Percentiles rank a stretch among this genome's conserved stretches.
phyloP scores from a whole-genome alignment of 1,140 invertebrate species.

The Notospermus geniculatus region DNA sequence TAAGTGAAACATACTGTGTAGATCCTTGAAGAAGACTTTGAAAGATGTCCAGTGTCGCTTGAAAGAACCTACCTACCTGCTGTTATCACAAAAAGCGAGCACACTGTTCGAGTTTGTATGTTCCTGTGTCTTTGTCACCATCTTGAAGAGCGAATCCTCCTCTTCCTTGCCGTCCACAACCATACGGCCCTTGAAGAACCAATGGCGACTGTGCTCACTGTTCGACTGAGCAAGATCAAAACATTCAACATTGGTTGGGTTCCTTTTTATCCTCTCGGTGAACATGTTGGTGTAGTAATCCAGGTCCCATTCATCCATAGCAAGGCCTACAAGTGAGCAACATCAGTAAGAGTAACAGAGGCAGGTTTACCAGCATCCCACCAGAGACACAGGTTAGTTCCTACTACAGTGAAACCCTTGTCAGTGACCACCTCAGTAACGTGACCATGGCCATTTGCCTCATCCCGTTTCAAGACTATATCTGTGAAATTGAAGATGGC shows the following conservation, averaged over 20 bases:
- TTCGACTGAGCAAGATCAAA: slow-evolving; percentile 99
- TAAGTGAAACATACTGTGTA: slow-evolving; percentile 11
- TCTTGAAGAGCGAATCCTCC: slow-evolving; percentile 80
- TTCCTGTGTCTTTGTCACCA: slow-evolving; percentile 88
- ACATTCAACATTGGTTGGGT: slow-evolving; percentile 96
- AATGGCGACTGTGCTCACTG: slow-evolving; percentile 61
- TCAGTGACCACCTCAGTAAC: too few species aligned
- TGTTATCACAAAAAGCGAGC: slow-evolving; percentile 97
- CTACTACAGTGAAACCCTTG: too few species aligned
- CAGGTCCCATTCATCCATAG: slow-evolving; percentile 58
- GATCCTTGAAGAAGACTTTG: neutral
- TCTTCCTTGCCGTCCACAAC: slow-evolving; percentile 78
- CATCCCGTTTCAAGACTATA: too few species aligned
- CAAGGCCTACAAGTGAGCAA: slow-evolving; percentile 44
- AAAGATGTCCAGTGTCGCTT: too few species aligned
- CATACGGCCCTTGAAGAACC: slow-evolving; percentile 77
- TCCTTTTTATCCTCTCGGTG: slow-evolving; percentile 74
- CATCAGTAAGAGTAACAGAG: neutral
- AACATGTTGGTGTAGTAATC: slow-evolving; percentile 59
- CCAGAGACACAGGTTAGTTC: too few species aligned
- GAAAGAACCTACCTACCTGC: slow-evolving; percentile 66
- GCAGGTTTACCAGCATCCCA: too few species aligned
- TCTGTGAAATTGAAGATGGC: too few species aligned
- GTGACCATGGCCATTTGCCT: too few species aligned
- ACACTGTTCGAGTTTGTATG: slow-evolving; percentile 84